phyloP scores from a whole-genome alignment of 1,140 invertebrate species.

The Drosophila tristis region DNA sequence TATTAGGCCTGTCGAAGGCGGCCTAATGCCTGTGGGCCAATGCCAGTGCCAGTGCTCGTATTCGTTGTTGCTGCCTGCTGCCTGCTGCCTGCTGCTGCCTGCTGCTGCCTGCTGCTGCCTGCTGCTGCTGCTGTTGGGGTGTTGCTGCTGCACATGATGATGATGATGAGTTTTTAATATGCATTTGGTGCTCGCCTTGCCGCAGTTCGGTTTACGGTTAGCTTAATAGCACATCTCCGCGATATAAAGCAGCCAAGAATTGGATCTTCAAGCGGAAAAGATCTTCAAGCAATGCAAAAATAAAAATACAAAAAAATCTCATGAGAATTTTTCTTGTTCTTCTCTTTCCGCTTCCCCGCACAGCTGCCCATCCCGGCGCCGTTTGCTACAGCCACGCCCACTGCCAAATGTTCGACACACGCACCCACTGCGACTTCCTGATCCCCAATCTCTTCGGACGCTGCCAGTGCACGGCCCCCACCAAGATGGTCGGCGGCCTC shows the following conservation, averaged over 20 bases:
- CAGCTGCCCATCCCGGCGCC: constrained; percentile 93
- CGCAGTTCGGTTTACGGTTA: constrained; percentile 71
- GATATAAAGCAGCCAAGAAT: constrained; percentile 1
- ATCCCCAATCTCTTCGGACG: constrained; percentile 95
- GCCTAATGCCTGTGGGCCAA: constrained; percentile 52
- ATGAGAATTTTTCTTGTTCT: constrained; percentile 40
- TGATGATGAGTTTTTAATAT: constrained; percentile 81
- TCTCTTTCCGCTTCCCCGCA: neutral
- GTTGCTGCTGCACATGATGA: constrained; percentile 54
- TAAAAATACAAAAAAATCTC: constrained; percentile 25
- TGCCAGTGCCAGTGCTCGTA: no score
- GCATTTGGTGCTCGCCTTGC: constrained; percentile 73
- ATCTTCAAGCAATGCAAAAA: neutral
- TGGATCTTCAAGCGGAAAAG: constrained; percentile 32
- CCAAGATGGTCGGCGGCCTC: constrained; percentile 88
- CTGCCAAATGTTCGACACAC: constrained; percentile 91
- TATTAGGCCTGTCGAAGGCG: constrained; percentile 82
- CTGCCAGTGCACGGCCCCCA: constrained; percentile 91
- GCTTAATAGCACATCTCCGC: constrained; percentile 58
- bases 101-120: no score
- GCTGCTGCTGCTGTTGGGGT: no score
- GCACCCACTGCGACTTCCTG: constrained; percentile 94
- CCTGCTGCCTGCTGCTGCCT: no score
- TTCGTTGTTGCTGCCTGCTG: no score
- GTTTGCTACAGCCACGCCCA: constrained; percentile 96